A percentile compares a stretch with the other conserved stretches of the same genome.
Evolutionary conservation across 2,888 invertebrate genomes (phyloP).

Genomic region (Lapara coniferarum): DNA sequence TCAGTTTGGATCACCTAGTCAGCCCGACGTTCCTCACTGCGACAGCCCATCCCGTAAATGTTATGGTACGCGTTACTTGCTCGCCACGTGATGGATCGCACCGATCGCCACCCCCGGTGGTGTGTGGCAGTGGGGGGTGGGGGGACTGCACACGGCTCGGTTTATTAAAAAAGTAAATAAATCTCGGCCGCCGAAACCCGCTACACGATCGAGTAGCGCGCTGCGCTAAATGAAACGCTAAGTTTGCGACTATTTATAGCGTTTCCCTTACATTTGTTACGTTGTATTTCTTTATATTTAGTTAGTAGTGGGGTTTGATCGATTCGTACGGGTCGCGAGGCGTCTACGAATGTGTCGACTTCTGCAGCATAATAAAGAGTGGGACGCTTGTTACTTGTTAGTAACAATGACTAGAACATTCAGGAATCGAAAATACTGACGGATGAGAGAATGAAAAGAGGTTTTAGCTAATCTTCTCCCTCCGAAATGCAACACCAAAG

Average conservation of each 20-base stretch:
- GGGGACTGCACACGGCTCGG: conserved; percentile 4
- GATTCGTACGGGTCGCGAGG: not conserved
- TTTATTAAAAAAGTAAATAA: conserved; percentile 25
- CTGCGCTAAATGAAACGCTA: conserved; percentile 16
- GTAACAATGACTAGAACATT: too few species aligned
- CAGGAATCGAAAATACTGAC: too few species aligned
- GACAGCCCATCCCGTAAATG: not conserved
- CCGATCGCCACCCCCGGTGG: not conserved
- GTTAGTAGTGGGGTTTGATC: not conserved
- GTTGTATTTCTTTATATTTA: conserved; percentile 2
- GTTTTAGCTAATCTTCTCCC: too few species aligned
- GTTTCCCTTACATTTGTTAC: conserved; percentile 3
- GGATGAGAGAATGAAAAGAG: too few species aligned
- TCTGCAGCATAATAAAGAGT: too few species aligned
- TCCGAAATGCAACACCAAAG: too few species aligned
- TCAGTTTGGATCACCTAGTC: not conserved
- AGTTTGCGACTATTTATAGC: conserved; percentile 15
- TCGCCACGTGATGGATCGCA: conserved; percentile 15
- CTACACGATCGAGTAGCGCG: conserved; percentile 22
- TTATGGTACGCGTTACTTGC: conserved; percentile 4
- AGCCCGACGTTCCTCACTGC: not conserved
- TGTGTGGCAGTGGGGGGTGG: too few species aligned
- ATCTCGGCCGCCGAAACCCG: conserved; percentile 21
- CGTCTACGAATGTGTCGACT: not conserved
- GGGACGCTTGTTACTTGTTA: too few species aligned